These are phyloP conservation scores for Pseudopleuronectes americanus DNA, from an alignment of 2,797 vertebrate species.

Conservation along the genomic window DNA sequence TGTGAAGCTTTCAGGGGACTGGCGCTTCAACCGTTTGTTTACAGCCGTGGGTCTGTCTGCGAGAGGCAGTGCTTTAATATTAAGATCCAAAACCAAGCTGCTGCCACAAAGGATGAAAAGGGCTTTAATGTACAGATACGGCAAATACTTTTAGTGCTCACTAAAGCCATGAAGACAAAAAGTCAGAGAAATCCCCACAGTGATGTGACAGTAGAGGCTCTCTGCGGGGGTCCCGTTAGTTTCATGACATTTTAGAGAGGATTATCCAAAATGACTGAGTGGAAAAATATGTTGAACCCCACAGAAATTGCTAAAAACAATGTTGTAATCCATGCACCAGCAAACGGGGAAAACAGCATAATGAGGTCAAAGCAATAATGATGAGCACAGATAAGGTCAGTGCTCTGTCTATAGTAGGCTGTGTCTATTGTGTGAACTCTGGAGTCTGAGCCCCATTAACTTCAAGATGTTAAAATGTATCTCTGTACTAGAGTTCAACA, in stretches of 20 bases:
- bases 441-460: background rate
- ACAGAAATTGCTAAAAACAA: conserved; percentile 63
- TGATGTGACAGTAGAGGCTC: conserved; percentile 34
- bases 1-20: conserved; percentile 34
- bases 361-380: conserved; percentile 65
- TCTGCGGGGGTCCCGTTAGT: conserved; percentile 46
- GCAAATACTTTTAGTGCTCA: conserved; percentile 44
- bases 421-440: conserved; percentile 1
- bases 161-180: conserved; percentile 47
- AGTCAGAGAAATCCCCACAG: conserved; percentile 46
- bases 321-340: conserved; percentile 51
- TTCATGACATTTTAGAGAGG: conserved; percentile 68
- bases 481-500: background rate
- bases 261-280: conserved; percentile 57
- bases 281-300: conserved; percentile 62
- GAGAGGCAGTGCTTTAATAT: conserved; percentile 42
- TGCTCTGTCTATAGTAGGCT: conserved; percentile 9
- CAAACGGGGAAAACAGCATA: conserved; percentile 60
- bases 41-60: conserved; percentile 18
- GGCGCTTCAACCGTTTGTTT: conserved; percentile 48
- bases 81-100: conserved; percentile 39
- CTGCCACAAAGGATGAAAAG: conserved; percentile 42
- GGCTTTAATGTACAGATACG: conserved; percentile 52
- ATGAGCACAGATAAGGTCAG: conserved; percentile 25
- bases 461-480: background rate